Percentiles rank a stretch among this genome's conserved stretches.
phyloP scores from a whole-genome alignment of 2,113 vertebrate species.

The Oenanthe melanoleuca region DNA sequence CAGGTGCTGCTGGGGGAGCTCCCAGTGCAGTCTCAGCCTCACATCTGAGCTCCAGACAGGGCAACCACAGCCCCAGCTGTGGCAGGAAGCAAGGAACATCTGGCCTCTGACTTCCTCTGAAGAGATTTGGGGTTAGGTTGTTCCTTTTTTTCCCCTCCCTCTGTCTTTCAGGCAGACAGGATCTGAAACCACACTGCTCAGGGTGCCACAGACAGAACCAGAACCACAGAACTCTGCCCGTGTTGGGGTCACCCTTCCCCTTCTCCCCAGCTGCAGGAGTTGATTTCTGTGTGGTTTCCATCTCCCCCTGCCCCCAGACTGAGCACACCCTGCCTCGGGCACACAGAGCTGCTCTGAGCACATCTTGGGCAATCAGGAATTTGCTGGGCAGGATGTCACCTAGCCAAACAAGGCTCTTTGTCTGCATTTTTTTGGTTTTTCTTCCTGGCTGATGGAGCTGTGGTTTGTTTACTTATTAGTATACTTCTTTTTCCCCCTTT shows the following conservation, averaged over 20 bases:
- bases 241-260: not conserved
- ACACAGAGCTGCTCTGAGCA: not conserved
- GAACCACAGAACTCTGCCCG: too few relatives aligned
- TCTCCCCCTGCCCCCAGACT: not conserved
- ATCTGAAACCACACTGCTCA: constrained; percentile 31
- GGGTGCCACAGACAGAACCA: constrained; percentile 11
- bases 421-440: not conserved
- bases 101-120: constrained; percentile 63
- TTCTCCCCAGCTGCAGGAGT: not conserved
- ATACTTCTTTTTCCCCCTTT: not conserved
- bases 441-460: constrained; percentile 7
- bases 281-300: not conserved
- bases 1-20: not conserved
- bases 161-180: constrained; percentile 26
- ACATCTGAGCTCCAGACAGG: constrained; percentile 65
- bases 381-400: constrained; percentile 28
- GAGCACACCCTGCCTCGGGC: not conserved
- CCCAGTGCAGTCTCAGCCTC: constrained; percentile 61
- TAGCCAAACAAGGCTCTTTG: not conserved
- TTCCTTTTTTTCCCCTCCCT: not conserved
- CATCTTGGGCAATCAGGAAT: not conserved
- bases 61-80: constrained; percentile 71
- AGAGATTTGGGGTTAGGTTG: not conserved
- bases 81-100: constrained; percentile 68
- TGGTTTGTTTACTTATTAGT: not conserved